These are phyloP conservation scores for Pandemis heparana DNA, from an alignment of 2,888 invertebrate species.

Conservation along the genomic window DNA sequence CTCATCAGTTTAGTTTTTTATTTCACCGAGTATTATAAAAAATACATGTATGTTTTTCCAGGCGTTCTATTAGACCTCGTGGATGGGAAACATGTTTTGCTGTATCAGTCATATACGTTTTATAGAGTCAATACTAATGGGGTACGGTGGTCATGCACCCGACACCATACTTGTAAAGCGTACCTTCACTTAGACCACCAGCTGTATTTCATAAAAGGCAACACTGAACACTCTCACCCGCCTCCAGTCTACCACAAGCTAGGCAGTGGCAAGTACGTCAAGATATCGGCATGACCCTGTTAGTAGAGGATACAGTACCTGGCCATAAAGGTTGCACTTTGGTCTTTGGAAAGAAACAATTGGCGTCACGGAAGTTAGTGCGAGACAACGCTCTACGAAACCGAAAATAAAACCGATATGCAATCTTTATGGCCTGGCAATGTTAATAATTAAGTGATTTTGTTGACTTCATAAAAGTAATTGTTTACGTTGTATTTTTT, in stretches of 20 bases:
- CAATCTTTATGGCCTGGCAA: too few species aligned
- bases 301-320: too few species aligned
- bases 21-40: neutral
- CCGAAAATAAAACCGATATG: too few species aligned
- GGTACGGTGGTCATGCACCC: conserved; percentile 14
- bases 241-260: neutral
- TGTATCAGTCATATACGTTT: neutral
- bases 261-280: neutral
- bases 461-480: too few species aligned
- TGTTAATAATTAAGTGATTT: too few species aligned
- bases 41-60: neutral
- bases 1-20: too few species aligned
- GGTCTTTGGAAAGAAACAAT: too few species aligned
- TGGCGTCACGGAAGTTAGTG: too few species aligned
- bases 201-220: neutral
- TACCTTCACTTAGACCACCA: conserved; percentile 14
- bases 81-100: neutral
- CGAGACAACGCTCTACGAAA: too few species aligned
- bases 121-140: neutral
- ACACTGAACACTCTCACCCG: conserved; percentile 11
- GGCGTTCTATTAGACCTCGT: neutral
- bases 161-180: conserved; percentile 10
- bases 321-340: too few species aligned
- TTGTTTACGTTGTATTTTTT: too few species aligned
- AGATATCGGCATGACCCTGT: neutral